Percentiles rank a stretch among this genome's conserved stretches.
Conservation (phyloP, 2,113 vertebrate species). For the Ailuropoda melanoleuca region DNA sequence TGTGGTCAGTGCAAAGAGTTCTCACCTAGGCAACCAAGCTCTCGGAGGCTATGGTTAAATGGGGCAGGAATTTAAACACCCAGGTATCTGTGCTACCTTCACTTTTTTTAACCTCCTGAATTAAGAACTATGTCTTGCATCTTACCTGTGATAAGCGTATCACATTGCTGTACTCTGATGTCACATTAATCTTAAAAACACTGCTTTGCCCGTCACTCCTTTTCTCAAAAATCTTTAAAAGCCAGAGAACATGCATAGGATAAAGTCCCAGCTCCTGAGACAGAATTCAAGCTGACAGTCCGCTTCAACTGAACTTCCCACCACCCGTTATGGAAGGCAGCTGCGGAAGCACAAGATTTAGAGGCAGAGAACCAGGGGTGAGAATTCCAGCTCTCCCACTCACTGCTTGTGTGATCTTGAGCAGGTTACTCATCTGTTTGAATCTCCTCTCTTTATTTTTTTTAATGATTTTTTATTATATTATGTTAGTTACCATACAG, state of each 20-base stretch:
- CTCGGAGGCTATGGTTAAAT: background rate
- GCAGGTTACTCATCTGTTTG: background rate
- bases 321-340: background rate
- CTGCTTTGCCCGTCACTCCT: background rate
- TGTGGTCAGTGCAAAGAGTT: background rate
- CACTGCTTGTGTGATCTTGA: background rate
- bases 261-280: conserved; percentile 25
- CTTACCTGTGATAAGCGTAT: background rate
- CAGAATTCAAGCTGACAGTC: conserved; percentile 29
- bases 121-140: background rate
- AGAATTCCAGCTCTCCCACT: conserved; percentile 4
- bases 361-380: background rate
- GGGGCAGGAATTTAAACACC: conserved; percentile 1
- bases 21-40: background rate
- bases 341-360: background rate
- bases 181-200: conserved; percentile 42
- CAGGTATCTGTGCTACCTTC: background rate
- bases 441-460: background rate
- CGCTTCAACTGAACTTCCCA: background rate
- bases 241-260: background rate
- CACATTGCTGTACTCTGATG: conserved; percentile 39
- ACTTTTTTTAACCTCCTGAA: conserved; percentile 8
- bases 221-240: conserved; percentile 54
- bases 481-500: no score
- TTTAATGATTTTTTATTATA: no score